These are phyloP conservation scores for Drosophila dives DNA, from an alignment of 2,888 invertebrate genomes.

Conservation along the genomic window DNA sequence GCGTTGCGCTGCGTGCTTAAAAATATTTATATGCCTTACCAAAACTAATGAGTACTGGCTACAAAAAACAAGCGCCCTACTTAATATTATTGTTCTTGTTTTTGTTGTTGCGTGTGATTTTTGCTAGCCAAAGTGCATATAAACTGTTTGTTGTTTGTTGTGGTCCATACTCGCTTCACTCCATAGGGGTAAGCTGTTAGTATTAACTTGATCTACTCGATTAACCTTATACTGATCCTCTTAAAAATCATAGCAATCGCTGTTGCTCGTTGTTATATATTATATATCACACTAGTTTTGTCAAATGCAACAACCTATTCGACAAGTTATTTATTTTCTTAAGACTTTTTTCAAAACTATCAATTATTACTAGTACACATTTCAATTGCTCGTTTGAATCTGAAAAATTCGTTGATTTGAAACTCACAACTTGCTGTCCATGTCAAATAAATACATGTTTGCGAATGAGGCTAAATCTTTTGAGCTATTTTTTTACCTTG, in stretches of 20 bases:
- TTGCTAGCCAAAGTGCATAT: conserved; percentile 1
- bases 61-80: background rate
- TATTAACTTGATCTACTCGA: background rate
- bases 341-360: too few relatives aligned
- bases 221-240: background rate
- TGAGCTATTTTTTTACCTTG: background rate
- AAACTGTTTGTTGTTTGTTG: background rate
- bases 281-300: background rate
- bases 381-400: background rate
- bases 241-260: background rate
- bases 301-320: background rate
- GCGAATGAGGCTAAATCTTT: conserved; percentile 6
- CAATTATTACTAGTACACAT: background rate
- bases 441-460: background rate
- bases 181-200: background rate
- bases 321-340: background rate
- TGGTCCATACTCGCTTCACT: background rate
- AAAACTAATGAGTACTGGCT: background rate
- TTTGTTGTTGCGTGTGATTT: conserved; percentile 14
- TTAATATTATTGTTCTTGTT: background rate
- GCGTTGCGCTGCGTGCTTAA: conserved; percentile 15
- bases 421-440: conserved; percentile 5
- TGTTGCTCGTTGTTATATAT: background rate
- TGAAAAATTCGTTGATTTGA: background rate
- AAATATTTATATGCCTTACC: conserved; percentile 9